Conservation (phyloP, 2,888 invertebrate species). For the Macrophya annulata region DNA sequence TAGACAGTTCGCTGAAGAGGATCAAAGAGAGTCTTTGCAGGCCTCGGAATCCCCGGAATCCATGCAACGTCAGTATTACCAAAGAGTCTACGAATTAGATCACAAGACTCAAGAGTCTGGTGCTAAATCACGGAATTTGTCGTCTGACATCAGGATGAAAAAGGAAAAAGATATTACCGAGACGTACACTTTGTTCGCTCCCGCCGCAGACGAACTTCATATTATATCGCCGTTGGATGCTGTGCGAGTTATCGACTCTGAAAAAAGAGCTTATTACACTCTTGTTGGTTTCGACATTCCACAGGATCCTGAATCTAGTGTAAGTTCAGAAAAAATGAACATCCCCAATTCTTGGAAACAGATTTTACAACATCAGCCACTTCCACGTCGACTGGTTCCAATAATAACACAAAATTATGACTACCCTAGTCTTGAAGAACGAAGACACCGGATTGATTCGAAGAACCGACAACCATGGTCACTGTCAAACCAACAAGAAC, state of each 20-base stretch:
- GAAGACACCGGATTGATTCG: background rate
- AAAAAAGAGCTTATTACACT: constrained; percentile 25
- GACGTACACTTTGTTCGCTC: constrained; percentile 20
- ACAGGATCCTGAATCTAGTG: background rate
- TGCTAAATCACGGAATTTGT: background rate
- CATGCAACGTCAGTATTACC: background rate
- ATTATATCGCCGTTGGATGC: constrained; percentile 18
- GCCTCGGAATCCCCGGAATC: constrained; percentile 9
- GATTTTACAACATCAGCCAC: background rate
- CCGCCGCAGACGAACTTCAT: background rate
- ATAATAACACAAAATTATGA: background rate
- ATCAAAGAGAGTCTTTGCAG: background rate
- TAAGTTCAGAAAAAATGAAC: background rate
- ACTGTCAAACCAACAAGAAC: background rate
- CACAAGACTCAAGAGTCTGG: background rate
- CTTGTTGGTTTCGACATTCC: constrained; percentile 5
- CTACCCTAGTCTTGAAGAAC: background rate
- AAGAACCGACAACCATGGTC: background rate
- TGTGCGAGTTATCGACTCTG: background rate
- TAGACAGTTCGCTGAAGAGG: background rate
- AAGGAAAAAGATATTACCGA: background rate
- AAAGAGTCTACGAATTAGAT: background rate
- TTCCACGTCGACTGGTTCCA: background rate
- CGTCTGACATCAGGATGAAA: background rate
- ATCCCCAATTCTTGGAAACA: background rate